Conservation (phyloP, 2,797 vertebrate species). For the Lepilemur septentrionalis region DNA sequence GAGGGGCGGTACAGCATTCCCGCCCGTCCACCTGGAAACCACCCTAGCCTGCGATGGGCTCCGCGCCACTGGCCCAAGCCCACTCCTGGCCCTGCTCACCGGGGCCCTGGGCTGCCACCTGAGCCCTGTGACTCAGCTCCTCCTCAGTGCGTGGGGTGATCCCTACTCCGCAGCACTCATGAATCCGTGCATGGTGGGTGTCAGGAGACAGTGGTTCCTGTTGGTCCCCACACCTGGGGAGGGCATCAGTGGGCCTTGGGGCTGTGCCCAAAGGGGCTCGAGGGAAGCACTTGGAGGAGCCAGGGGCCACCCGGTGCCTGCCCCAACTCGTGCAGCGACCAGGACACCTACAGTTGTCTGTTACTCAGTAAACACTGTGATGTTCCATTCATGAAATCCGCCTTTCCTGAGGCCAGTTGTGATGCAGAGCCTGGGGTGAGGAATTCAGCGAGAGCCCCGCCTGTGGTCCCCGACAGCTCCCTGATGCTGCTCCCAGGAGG, state of each 20-base stretch:
- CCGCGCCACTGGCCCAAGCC: background rate
- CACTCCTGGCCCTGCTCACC: background rate
- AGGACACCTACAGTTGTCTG: no score
- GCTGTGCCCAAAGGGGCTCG: background rate
- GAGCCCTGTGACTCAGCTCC: background rate
- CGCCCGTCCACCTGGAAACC: no score
- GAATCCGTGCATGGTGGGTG: accelerated
- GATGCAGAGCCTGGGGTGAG: background rate
- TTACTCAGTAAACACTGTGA: background rate
- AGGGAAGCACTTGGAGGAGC: background rate
- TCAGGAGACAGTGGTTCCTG: background rate
- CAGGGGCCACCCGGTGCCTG: background rate
- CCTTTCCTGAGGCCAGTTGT: background rate
- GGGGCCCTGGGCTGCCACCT: background rate
- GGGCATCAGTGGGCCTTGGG: no score
- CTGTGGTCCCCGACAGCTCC: background rate
- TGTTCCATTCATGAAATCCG: background rate
- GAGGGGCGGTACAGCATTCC: background rate
- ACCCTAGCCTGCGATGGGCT: background rate
- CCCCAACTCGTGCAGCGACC: background rate
- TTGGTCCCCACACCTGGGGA: background rate
- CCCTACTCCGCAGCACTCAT: accelerated
- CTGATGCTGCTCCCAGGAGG: background rate
- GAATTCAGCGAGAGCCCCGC: background rate
- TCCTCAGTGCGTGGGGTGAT: no score